Percentiles rank a stretch among this genome's conserved stretches.
These are phyloP conservation scores for Nasonia longicornis DNA, from an alignment of 1,140 invertebrate species.

Conservation along the genomic window DNA sequence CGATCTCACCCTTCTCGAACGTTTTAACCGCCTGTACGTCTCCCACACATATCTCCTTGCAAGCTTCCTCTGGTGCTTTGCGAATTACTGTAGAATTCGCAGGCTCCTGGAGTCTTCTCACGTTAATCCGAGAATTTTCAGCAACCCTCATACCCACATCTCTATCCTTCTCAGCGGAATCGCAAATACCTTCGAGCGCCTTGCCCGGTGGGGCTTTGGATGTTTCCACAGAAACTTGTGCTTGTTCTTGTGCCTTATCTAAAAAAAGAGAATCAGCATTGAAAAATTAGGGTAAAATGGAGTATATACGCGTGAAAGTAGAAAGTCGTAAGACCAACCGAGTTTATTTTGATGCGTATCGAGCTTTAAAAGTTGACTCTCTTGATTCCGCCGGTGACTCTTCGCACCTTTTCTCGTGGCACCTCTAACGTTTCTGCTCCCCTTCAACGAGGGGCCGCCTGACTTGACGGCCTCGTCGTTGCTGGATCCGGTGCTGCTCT, in stretches of 20 bases:
- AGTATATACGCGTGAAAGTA: neutral
- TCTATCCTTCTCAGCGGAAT: conserved; percentile 66
- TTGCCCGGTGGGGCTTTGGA: neutral
- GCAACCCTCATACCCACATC: conserved; percentile 69
- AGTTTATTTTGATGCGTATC: neutral
- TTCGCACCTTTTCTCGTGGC: conserved; percentile 28
- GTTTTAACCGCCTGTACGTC: conserved; percentile 52
- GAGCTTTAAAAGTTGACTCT: neutral
- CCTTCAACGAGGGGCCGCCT: neutral
- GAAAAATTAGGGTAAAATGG: neutral
- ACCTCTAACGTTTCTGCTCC: conserved; percentile 6
- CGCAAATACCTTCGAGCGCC: conserved; percentile 45
- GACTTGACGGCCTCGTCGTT: neutral
- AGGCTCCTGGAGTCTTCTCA: conserved; percentile 35
- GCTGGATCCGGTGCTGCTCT: conserved; percentile 41
- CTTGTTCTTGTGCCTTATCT: conserved; percentile 21
- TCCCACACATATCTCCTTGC: conserved; percentile 12
- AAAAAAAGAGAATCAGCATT: conserved; percentile 15
- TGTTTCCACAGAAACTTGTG: conserved; percentile 28
- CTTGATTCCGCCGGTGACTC: neutral
- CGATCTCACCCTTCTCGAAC: conserved; percentile 64
- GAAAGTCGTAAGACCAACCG: neutral
- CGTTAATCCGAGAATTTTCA: conserved; percentile 57
- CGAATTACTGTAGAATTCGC: conserved; percentile 9
- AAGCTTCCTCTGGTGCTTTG: conserved; percentile 37